Evolutionary conservation across 2,797 vertebrate genomes (phyloP).

Genomic region (Eulemur coronatus): DNA sequence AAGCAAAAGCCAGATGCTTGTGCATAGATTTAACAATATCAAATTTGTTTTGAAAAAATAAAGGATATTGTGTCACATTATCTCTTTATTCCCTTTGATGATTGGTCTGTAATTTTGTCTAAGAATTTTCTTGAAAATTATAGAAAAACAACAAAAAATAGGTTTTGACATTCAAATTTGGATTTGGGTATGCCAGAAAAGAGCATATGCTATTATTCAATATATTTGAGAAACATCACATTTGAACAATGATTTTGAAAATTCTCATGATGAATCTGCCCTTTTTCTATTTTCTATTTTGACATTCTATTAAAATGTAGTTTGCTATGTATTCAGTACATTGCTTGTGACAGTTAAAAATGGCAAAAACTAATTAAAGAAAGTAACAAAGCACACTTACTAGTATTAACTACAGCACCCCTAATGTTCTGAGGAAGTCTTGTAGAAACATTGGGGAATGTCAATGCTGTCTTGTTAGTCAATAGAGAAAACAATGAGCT

Average conservation of each 20-base stretch:
- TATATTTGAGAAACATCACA: constrained; percentile 29
- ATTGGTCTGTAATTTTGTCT: constrained; percentile 39
- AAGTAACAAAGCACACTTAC: neutral
- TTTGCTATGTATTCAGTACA: neutral
- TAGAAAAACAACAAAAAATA: constrained; percentile 32
- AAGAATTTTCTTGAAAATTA: constrained; percentile 48
- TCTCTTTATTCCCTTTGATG: neutral
- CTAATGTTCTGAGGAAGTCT: neutral
- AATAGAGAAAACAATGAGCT: neutral
- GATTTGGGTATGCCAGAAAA: neutral
- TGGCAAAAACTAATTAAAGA: neutral
- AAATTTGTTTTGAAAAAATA: constrained; percentile 41
- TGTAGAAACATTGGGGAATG: neutral
- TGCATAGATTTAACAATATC: neutral
- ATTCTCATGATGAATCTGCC: neutral
- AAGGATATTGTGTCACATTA: neutral
- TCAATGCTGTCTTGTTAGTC: neutral
- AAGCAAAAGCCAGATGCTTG: neutral
- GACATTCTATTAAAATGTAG: neutral
- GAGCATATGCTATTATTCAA: neutral
- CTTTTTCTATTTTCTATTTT: neutral
- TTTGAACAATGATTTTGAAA: constrained; percentile 35
- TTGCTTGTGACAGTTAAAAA: neutral
- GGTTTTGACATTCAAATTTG: constrained; percentile 5
- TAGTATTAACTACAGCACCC: neutral